Conservation (phyloP, 1,140 invertebrate genomes). For the Camponotus pennsylvanicus region DNA sequence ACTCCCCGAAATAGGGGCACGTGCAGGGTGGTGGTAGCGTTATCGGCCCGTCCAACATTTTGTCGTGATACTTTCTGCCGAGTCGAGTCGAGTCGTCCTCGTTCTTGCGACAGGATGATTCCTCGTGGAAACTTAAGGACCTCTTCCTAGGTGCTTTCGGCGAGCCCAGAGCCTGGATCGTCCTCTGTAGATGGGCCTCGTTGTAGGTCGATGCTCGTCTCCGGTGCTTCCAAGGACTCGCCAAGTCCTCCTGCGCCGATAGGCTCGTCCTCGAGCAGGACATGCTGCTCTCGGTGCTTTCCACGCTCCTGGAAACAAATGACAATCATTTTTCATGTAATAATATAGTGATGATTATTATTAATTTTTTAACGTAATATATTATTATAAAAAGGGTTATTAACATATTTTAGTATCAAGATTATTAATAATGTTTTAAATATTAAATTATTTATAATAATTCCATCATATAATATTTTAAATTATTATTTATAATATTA, state of each 20-base stretch:
- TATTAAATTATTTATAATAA: not conserved
- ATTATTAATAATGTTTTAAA: slow-evolving; percentile 4
- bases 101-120: slow-evolving; percentile 64
- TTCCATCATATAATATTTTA: not conserved
- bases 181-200: slow-evolving; percentile 82
- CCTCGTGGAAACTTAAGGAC: slow-evolving; percentile 86
- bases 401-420: slow-evolving; percentile 6
- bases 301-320: slow-evolving; percentile 68
- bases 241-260: slow-evolving; percentile 70
- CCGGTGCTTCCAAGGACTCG: slow-evolving; percentile 79
- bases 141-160: slow-evolving; percentile 82
- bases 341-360: not conserved
- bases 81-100: slow-evolving; percentile 61
- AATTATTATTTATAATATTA: not conserved
- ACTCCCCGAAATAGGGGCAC: slow-evolving; percentile 92
- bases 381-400: not conserved
- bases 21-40: slow-evolving; percentile 91
- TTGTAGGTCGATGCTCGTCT: slow-evolving; percentile 87
- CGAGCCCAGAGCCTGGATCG: slow-evolving; percentile 72
- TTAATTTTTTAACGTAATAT: not conserved
- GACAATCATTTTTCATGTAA: not conserved
- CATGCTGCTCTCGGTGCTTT: slow-evolving; percentile 76
- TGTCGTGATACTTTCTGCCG: slow-evolving; percentile 54
- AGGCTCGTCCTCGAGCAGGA: slow-evolving; percentile 79
- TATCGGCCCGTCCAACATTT: slow-evolving; percentile 69